phyloP scores from a whole-genome alignment of 2,888 invertebrate species.

The Andrena bucephala region DNA sequence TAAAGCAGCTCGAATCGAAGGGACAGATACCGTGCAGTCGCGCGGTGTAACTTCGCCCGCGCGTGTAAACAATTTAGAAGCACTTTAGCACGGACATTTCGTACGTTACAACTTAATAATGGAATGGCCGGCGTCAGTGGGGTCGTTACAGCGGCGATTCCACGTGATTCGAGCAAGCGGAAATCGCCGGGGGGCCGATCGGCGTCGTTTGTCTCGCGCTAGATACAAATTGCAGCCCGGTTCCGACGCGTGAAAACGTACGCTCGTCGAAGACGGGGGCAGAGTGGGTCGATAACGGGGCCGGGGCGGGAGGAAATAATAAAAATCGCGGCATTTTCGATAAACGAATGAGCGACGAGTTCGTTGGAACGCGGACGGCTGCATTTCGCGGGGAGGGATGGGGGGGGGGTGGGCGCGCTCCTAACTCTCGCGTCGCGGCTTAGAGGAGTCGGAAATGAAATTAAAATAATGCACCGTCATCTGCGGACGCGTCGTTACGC shows the following conservation, averaged over 20 bases:
- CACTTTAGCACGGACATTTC: neutral
- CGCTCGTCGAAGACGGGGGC: conserved; percentile 10
- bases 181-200: conserved; percentile 32
- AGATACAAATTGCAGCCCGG: conserved; percentile 37
- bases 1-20: too few relatives aligned
- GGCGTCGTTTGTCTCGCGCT: conserved; percentile 44
- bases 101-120: neutral
- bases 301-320: conserved; percentile 13
- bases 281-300: conserved; percentile 19
- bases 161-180: neutral
- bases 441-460: neutral
- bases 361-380: conserved; percentile 11
- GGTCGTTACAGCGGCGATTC: neutral
- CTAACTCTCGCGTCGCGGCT: conserved; percentile 13
- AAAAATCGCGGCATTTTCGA: conserved; percentile 35
- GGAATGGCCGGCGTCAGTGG: neutral
- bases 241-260: conserved; percentile 39
- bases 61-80: neutral
- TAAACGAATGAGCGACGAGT: conserved; percentile 21
- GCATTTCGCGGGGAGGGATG: conserved; percentile 4
- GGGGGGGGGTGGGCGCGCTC: neutral
- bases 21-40: too few relatives aligned
- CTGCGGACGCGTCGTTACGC: conserved; percentile 12
- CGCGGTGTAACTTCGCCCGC: neutral
- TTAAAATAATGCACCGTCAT: conserved; percentile 15